Conservation (phyloP, 1,140 invertebrate genomes). For the Megathymus violae region DNA sequence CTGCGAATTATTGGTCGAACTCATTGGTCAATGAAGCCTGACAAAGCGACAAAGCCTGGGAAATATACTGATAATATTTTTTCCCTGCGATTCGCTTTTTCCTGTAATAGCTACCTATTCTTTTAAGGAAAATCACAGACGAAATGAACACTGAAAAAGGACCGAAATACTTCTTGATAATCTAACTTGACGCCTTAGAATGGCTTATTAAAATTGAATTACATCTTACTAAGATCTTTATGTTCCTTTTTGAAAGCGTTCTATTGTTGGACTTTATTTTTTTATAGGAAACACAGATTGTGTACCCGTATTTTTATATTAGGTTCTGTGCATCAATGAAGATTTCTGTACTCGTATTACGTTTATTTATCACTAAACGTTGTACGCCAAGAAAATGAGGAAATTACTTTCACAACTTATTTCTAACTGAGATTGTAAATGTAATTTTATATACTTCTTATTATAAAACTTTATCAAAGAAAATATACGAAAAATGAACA, state of each 20-base stretch:
- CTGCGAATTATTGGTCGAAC: conserved; percentile 28
- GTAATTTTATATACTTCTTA: too few species aligned
- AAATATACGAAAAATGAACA: too few species aligned
- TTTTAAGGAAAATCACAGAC: conserved; percentile 42
- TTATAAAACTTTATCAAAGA: too few species aligned
- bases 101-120: conserved; percentile 42
- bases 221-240: conserved; percentile 41
- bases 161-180: conserved; percentile 48
- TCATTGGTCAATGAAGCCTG: conserved; percentile 30
- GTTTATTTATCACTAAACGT: too few species aligned
- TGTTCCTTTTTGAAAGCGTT: conserved; percentile 38
- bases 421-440: too few species aligned
- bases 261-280: not conserved
- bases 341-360: too few species aligned
- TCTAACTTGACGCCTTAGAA: conserved; percentile 46
- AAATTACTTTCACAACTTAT: too few species aligned
- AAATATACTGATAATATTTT: conserved; percentile 42
- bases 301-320: too few species aligned
- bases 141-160: conserved; percentile 47
- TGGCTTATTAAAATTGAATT: conserved; percentile 56
- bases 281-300: not conserved
- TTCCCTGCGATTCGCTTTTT: conserved; percentile 37
- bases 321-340: too few species aligned
- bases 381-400: too few species aligned
- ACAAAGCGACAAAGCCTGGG: conserved; percentile 38